Percentiles rank a stretch among this genome's conserved stretches.
These are phyloP conservation scores for Heliconius aoede DNA, from an alignment of 2,888 invertebrate genomes.

Conservation along the genomic window DNA sequence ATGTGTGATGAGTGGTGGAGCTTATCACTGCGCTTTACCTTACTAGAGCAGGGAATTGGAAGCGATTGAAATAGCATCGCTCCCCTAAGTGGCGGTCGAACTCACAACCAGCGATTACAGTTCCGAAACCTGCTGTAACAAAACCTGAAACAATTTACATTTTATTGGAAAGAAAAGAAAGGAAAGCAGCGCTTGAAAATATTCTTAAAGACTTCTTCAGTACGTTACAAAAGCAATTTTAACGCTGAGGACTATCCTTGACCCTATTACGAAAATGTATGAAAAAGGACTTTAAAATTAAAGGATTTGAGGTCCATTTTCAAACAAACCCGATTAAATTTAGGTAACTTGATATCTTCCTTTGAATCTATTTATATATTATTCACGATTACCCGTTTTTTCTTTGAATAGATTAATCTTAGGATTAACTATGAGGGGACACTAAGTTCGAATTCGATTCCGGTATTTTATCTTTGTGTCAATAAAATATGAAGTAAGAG, in stretches of 20 bases:
- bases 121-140: background rate
- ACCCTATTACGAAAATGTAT: slow-evolving; percentile 32
- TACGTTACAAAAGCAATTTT: slow-evolving; percentile 46
- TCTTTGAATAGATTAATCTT: too few species aligned
- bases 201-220: slow-evolving; percentile 34
- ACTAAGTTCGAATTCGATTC: too few species aligned
- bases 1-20: too few species aligned
- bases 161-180: slow-evolving; percentile 22
- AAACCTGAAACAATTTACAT: slow-evolving; percentile 10
- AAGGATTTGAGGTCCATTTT: background rate
- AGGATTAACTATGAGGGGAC: too few species aligned
- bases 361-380: slow-evolving; percentile 40
- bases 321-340: background rate
- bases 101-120: background rate
- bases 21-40: too few species aligned
- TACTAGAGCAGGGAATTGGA: too few species aligned
- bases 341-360: slow-evolving; percentile 38
- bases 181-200: slow-evolving; percentile 12
- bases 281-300: slow-evolving; percentile 27
- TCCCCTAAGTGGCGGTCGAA: background rate
- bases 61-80: too few species aligned
- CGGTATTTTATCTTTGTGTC: background rate
- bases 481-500: background rate
- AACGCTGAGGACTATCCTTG: slow-evolving; percentile 38
- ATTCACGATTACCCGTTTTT: slow-evolving; percentile 27